Conservation (phyloP, 2,888 invertebrate genomes). For the Pyrocoelia pectoralis region DNA sequence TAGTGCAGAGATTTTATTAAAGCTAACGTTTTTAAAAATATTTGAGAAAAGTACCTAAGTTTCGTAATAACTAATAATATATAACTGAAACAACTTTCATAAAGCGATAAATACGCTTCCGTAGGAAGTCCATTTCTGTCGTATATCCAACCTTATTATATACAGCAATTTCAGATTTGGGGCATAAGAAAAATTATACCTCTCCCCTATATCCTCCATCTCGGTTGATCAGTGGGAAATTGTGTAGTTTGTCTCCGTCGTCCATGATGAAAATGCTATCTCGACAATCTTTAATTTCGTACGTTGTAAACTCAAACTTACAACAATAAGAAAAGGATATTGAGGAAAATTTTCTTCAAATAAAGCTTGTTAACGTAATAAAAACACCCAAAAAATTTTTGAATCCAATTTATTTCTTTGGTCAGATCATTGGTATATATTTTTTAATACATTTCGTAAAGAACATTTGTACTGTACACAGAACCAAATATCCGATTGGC, state of each 20-base stretch:
- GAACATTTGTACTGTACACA: conserved; percentile 53
- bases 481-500: conserved; percentile 52
- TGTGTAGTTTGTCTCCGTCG: conserved; percentile 58
- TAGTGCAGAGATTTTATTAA: neutral
- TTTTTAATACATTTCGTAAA: conserved; percentile 48
- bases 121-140: conserved; percentile 50
- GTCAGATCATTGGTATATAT: conserved; percentile 72
- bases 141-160: conserved; percentile 55
- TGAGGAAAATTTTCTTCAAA: conserved; percentile 40
- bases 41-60: conserved; percentile 11
- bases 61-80: conserved; percentile 14
- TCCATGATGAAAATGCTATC: conserved; percentile 68
- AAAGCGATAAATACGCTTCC: conserved; percentile 42
- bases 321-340: conserved; percentile 44
- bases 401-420: conserved; percentile 64
- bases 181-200: conserved; percentile 55
- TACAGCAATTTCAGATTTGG: conserved; percentile 56
- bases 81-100: conserved; percentile 23
- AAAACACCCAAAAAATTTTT: conserved; percentile 23
- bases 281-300: conserved; percentile 70
- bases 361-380: conserved; percentile 31
- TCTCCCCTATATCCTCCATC: conserved; percentile 47
- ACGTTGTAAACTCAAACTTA: conserved; percentile 56
- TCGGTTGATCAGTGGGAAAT: conserved; percentile 46
- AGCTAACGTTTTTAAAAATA: neutral